These are phyloP conservation scores for Hyppa rectilinea DNA, from an alignment of 2,888 invertebrate genomes.

Conservation along the genomic window DNA sequence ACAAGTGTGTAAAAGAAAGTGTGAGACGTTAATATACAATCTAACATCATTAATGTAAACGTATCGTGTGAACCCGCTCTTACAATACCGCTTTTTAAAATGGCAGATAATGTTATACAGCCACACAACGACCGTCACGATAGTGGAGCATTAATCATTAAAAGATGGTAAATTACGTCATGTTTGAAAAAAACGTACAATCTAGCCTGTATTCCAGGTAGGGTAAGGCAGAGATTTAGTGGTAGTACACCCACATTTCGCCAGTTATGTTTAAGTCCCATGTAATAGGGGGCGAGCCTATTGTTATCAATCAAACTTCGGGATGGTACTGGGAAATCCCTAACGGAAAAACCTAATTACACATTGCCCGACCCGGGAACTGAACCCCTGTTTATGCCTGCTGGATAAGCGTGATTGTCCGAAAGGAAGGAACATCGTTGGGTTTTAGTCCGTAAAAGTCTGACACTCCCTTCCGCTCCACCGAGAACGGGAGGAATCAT, in stretches of 20 bases:
- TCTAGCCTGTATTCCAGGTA: neutral
- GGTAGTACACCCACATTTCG: neutral
- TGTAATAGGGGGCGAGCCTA: neutral
- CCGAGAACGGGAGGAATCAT: no score
- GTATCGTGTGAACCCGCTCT: slow-evolving; percentile 56
- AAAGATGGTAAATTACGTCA: slow-evolving; percentile 7
- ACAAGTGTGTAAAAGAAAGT: slow-evolving; percentile 72
- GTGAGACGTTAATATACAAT: slow-evolving; percentile 69
- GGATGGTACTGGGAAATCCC: neutral
- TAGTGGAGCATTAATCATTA: slow-evolving; percentile 17
- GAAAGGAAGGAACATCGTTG: no score
- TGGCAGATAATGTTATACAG: slow-evolving; percentile 30
- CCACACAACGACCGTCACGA: slow-evolving; percentile 36
- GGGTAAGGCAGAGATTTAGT: neutral
- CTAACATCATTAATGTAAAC: slow-evolving; percentile 63
- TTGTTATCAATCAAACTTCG: neutral
- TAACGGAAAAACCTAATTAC: neutral
- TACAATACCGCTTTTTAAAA: slow-evolving; percentile 50
- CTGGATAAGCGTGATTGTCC: no score
- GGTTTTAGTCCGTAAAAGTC: no score
- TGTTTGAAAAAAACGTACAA: neutral
- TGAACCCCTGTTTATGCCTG: no score
- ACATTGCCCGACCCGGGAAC: no score
- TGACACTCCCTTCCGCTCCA: no score
- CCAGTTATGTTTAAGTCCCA: neutral